Base-by-base conservation (phyloP, 2,888 invertebrate genomes). In the Sabatieria punctata region DNA sequence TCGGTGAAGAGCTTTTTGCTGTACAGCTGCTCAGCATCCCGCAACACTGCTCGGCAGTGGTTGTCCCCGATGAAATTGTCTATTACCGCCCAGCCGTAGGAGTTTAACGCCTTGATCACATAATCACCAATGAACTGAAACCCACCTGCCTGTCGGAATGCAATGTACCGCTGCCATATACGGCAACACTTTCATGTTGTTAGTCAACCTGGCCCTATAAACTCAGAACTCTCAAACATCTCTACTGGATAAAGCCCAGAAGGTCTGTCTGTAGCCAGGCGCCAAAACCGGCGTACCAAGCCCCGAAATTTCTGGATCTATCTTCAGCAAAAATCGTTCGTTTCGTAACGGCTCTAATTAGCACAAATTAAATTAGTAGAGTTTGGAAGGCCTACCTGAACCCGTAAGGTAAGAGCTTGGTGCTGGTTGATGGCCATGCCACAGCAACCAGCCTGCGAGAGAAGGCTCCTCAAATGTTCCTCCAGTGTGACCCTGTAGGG, bases 61-160 rank as follows among this genome's bases (percentile, higher is more conserved):
- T 22, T 23, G 4, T 15, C 15, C 18, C 61, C 61, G 30, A 63
- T 52, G 46, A 61, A 61, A 41, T 61, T 58, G 52, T 63, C 62
- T 22, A 61, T 55, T 13, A 59, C 58, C 2, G 58, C 54, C 62
- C 62, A 63, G 30, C 62, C 62, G 43, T 56, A 63, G 38, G 57
- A 57, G 43, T 58, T 57, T 27, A 63, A 49, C n/a, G 54, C 50
- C 18, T 53, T 46, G 19, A 59, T 54, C 41, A 60, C 59, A 51
- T 59, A 59, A 39, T 60, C 56, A 3, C 60, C 58, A n/a, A 61
- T 57, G 33, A 52, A 52, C 54, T 56, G 54, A 8, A 55, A n/a
- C n/a, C n/a, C n/a, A n/a, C n/a, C n/a, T n/a, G n/a, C n/a, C n/a
- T n/a, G n/a, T n/a, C n/a, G n/a, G n/a, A n/a, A n/a, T n/a, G n/a